Percentiles rank a stretch among this genome's conserved stretches.
Conservation (phyloP, 2,888 invertebrate genomes). For the Heteromurus nitidus region DNA sequence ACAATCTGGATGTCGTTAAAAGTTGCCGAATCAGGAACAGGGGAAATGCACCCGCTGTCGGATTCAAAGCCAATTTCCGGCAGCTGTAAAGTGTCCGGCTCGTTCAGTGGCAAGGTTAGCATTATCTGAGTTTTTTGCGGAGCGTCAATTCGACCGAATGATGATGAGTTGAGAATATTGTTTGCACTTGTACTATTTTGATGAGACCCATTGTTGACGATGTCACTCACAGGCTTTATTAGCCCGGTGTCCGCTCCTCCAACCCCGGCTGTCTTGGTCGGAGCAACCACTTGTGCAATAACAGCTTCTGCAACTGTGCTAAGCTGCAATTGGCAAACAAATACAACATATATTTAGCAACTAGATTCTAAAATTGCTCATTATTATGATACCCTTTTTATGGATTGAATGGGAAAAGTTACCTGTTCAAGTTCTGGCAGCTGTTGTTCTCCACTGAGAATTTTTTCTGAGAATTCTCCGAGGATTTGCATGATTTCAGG, state of each 20-base stretch:
- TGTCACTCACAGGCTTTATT: too few species aligned
- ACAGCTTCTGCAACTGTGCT: conserved; percentile 11
- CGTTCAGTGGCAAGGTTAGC: background rate
- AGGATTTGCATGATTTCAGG: conserved; percentile 70
- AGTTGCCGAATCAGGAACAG: background rate
- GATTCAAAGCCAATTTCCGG: background rate
- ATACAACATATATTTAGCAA: background rate
- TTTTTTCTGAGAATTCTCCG: conserved; percentile 69
- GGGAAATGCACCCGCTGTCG: background rate
- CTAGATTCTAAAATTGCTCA: background rate
- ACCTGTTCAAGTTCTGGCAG: conserved; percentile 65
- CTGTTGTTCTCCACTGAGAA: conserved; percentile 61
- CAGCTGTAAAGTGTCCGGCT: conserved; percentile 37
- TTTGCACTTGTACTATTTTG: conserved; percentile 22
- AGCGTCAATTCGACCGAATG: background rate
- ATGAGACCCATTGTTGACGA: conserved; percentile 12
- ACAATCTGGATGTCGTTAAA: background rate
- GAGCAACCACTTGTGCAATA: conserved; percentile 16
- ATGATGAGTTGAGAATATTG: background rate
- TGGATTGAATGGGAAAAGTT: background rate
- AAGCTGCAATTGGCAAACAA: conserved; percentile 28
- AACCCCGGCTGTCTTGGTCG: background rate
- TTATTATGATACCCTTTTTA: background rate
- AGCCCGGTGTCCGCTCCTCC: conserved; percentile 17
- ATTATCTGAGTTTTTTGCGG: background rate